phyloP scores from a whole-genome alignment of 1,140 invertebrate genomes.

The Lerema accius region DNA sequence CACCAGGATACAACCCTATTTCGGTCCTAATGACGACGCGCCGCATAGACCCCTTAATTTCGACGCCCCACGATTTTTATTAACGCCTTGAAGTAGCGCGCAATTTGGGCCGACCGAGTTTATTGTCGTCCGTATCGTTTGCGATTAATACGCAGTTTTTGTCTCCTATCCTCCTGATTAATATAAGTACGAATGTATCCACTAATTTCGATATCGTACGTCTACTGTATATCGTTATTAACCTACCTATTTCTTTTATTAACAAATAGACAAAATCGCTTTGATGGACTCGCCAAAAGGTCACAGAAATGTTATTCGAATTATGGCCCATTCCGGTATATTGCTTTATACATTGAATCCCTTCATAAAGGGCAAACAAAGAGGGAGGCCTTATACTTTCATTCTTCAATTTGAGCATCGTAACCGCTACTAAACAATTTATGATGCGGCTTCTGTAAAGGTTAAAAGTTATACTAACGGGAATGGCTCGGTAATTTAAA shows the following conservation, averaged over 20 bases:
- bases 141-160: constrained; percentile 50
- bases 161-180: constrained; percentile 35
- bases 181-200: constrained; percentile 22
- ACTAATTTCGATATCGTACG: constrained; percentile 6
- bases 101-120: constrained; percentile 64
- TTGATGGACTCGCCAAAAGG: constrained; percentile 54
- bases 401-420: constrained; percentile 66
- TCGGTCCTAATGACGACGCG: constrained; percentile 76
- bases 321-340: constrained; percentile 64
- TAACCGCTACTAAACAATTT: constrained; percentile 70
- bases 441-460: constrained; percentile 68
- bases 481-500: background rate
- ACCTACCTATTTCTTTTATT: constrained; percentile 34
- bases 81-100: constrained; percentile 69
- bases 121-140: constrained; percentile 51
- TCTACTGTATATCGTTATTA: background rate
- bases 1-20: constrained; percentile 79
- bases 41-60: constrained; percentile 76
- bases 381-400: constrained; percentile 60
- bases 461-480: constrained; percentile 51
- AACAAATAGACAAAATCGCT: constrained; percentile 43
- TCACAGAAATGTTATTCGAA: constrained; percentile 73
- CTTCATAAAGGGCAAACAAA: constrained; percentile 68
- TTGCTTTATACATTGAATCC: constrained; percentile 67
- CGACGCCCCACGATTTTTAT: constrained; percentile 79